These are phyloP conservation scores for Epistrophella euchroma DNA, from an alignment of 2,888 invertebrate species.

Conservation along the genomic window DNA sequence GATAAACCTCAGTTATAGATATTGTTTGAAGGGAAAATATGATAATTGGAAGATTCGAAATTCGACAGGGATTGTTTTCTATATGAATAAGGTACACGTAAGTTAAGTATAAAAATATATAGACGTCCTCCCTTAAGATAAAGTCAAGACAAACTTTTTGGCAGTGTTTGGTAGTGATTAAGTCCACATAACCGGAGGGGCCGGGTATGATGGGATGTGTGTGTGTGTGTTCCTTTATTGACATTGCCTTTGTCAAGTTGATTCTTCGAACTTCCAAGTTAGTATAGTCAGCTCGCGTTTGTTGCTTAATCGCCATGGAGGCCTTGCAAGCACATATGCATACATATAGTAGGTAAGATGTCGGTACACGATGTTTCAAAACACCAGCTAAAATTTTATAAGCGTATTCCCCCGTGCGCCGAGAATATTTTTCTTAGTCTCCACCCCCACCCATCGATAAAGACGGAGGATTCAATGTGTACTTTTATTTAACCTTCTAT, in stretches of 20 bases:
- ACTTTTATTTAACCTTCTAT: constrained; percentile 72
- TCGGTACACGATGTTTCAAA: constrained; percentile 51
- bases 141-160: constrained; percentile 71
- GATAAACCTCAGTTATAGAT: constrained; percentile 73
- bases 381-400: constrained; percentile 66
- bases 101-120: constrained; percentile 47
- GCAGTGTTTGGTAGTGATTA: constrained; percentile 55
- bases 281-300: constrained; percentile 48
- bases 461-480: constrained; percentile 42
- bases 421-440: constrained; percentile 40
- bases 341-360: neutral
- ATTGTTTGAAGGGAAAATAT: constrained; percentile 80
- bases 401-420: constrained; percentile 55
- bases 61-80: constrained; percentile 65
- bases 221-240: constrained; percentile 60
- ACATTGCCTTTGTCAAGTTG: constrained; percentile 68
- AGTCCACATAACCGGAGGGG: constrained; percentile 58
- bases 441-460: neutral
- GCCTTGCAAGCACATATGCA: constrained; percentile 5
- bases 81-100: neutral
- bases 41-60: constrained; percentile 83
- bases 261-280: constrained; percentile 59
- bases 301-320: constrained; percentile 58
- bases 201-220: neutral
- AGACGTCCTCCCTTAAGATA: constrained; percentile 55